These are phyloP conservation scores for Parauchenoglanis ngamensis DNA, from an alignment of 2,797 vertebrate genomes.

Conservation along the genomic window DNA sequence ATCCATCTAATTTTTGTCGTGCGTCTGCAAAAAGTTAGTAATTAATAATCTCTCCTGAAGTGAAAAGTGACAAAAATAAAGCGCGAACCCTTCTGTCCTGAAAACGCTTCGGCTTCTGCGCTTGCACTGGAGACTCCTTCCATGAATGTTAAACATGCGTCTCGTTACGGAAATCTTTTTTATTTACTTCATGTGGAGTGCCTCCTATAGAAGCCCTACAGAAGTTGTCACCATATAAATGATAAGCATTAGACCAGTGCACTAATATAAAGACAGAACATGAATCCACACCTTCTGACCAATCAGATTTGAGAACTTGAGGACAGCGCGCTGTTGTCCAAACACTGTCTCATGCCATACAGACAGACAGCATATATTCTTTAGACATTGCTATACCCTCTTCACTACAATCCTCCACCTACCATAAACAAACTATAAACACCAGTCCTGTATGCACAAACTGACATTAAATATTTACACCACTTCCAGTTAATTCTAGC, in stretches of 20 bases:
- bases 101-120: neutral
- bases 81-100: neutral
- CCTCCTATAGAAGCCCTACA: neutral
- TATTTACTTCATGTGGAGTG: neutral
- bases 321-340: too few relatives aligned
- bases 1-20: neutral
- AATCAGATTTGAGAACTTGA: neutral
- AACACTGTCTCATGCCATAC: slow-evolving; percentile 40
- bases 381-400: slow-evolving; percentile 70
- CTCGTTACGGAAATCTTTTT: neutral
- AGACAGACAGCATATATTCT: slow-evolving; percentile 55
- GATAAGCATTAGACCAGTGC: neutral
- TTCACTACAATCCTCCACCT: slow-evolving; percentile 41
- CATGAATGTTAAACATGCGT: neutral
- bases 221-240: neutral
- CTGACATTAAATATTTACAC: slow-evolving; percentile 73
- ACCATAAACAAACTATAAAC: slow-evolving; percentile 65
- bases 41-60: too few relatives aligned
- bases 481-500: slow-evolving; percentile 61
- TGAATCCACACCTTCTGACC: too few relatives aligned
- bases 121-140: neutral
- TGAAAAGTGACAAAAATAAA: neutral
- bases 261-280: neutral
- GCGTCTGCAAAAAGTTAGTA: neutral
- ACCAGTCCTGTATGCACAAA: slow-evolving; percentile 62